A percentile compares a stretch with the other conserved stretches of the same genome.
These are phyloP conservation scores for Cyclina sinensis DNA, from an alignment of 1,140 invertebrate species.

Conservation along the genomic window DNA sequence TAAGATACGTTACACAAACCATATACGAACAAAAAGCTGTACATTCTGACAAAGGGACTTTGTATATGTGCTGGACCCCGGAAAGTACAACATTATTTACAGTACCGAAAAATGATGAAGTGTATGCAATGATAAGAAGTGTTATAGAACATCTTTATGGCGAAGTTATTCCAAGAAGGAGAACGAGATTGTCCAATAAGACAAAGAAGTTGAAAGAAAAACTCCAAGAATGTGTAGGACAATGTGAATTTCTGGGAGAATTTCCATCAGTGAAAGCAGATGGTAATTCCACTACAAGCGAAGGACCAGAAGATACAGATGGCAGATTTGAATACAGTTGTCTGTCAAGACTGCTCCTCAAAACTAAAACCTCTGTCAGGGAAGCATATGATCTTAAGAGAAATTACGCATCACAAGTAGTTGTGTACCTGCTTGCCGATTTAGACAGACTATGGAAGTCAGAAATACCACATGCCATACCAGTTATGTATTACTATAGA, in stretches of 20 bases:
- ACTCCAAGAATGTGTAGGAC: neutral
- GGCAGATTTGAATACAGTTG: too few relatives aligned
- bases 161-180: neutral
- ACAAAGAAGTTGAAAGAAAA: neutral
- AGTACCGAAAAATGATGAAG: too few relatives aligned
- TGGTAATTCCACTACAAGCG: too few relatives aligned
- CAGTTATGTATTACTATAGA: slow-evolving; percentile 9
- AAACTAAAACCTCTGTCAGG: too few relatives aligned
- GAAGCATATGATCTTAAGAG: too few relatives aligned
- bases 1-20: slow-evolving; percentile 30
- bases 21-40: slow-evolving; percentile 55
- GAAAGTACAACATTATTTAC: neutral
- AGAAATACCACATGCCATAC: slow-evolving; percentile 12
- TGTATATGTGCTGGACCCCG: neutral
- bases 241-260: neutral
- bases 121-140: too few relatives aligned
- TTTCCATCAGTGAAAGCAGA: neutral
- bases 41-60: neutral
- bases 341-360: too few relatives aligned
- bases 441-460: slow-evolving; percentile 26
- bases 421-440: slow-evolving; percentile 25
- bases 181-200: neutral
- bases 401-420: too few relatives aligned
- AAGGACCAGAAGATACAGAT: too few relatives aligned
- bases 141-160: slow-evolving; percentile 8